These are phyloP conservation scores for Gymnothorax javanicus DNA, from an alignment of 2,797 vertebrate species.

Conservation along the genomic window DNA sequence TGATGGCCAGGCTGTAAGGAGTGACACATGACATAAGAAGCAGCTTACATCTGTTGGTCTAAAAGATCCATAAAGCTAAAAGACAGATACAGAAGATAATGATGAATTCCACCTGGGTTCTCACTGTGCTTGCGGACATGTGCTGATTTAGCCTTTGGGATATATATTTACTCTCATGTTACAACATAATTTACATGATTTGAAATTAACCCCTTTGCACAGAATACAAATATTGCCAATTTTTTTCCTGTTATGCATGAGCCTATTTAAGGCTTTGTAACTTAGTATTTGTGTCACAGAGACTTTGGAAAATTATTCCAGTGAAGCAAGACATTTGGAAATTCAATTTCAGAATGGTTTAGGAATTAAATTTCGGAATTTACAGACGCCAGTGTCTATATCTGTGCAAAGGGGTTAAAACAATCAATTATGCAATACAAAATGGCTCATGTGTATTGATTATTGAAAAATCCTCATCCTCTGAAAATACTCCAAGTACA, in stretches of 20 bases:
- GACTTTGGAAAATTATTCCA: too few species aligned
- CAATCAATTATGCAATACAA: not conserved
- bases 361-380: too few species aligned
- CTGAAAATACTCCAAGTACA: not conserved
- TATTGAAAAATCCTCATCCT: not conserved
- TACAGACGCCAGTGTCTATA: too few species aligned
- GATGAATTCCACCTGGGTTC: constrained; percentile 27
- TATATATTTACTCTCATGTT: not conserved
- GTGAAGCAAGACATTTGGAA: too few species aligned
- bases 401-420: too few species aligned
- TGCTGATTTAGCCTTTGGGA: constrained; percentile 18
- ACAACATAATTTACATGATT: too few species aligned
- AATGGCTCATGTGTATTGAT: not conserved
- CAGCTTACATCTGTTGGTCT: constrained; percentile 40
- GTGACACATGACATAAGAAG: constrained; percentile 39
- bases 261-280: too few species aligned
- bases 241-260: too few species aligned
- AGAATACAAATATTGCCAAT: too few species aligned
- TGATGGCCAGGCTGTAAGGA: constrained; percentile 34
- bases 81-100: constrained; percentile 33
- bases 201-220: too few species aligned
- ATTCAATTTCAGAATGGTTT: too few species aligned
- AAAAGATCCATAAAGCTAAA: constrained; percentile 30
- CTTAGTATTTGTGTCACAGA: too few species aligned
- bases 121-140: constrained; percentile 26